A percentile compares a stretch with the other conserved stretches of the same genome.
phyloP scores from a whole-genome alignment of 2,113 vertebrate genomes.

The Elanoides forficatus region DNA sequence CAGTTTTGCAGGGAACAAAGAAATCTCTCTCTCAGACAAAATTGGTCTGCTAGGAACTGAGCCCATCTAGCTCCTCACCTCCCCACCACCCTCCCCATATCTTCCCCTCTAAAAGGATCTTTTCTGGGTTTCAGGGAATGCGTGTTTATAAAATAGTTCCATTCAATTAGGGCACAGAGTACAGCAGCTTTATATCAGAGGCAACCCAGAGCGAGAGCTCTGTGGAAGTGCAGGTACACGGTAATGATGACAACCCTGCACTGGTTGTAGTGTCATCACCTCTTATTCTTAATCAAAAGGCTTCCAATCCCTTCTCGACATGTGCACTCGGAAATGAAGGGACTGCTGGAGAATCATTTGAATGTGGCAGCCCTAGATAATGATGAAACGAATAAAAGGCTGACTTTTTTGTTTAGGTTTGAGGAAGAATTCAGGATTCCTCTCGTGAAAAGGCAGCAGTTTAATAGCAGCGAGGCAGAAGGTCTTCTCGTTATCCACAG shows the following conservation, averaged over 20 bases:
- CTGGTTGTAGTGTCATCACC: constrained; percentile 73
- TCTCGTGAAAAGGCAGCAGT: constrained; percentile 67
- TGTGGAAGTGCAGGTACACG: constrained; percentile 69
- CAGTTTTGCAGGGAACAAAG: constrained; percentile 58
- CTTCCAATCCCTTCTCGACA: constrained; percentile 70
- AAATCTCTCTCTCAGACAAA: constrained; percentile 42
- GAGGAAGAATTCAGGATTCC: constrained; percentile 69
- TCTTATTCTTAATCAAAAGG: constrained; percentile 76
- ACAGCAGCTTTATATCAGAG: constrained; percentile 72
- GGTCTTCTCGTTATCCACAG: constrained; percentile 62
- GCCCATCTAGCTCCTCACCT: constrained; percentile 65
- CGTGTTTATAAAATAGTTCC: constrained; percentile 72
- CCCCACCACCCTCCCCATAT: constrained; percentile 66
- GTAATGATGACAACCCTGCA: constrained; percentile 73
- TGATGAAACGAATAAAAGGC: constrained; percentile 74
- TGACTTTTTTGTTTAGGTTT: constrained; percentile 70
- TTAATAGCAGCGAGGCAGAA: constrained; percentile 63
- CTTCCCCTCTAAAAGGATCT: constrained; percentile 48
- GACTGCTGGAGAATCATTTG: constrained; percentile 72
- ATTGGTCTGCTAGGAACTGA: constrained; percentile 54
- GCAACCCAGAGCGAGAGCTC: constrained; percentile 65
- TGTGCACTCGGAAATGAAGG: constrained; percentile 70
- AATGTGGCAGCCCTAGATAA: constrained; percentile 75
- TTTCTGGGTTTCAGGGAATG: constrained; percentile 63
- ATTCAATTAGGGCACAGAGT: constrained; percentile 70